Evolutionary conservation across 2,888 invertebrate genomes (phyloP), one percentile per base, ranked within the genome.

Genomic region (Aelia acuminata): DNA sequence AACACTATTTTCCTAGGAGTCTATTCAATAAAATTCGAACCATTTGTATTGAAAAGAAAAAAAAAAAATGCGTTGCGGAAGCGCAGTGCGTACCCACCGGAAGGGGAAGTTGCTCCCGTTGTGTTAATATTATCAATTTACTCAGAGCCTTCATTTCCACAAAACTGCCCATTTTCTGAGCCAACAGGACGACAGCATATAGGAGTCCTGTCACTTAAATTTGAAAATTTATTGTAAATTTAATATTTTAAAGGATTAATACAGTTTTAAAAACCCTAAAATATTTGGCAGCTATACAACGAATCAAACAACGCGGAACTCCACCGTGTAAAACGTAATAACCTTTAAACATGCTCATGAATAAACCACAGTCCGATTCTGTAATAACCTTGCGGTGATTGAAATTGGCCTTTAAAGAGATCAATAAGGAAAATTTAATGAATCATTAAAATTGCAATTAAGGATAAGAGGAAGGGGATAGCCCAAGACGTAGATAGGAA

Each of bases 51-150:
- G n/a, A 10, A 13, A 26, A 5, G 26, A 1, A 3, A 20, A 26
- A 26, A 70, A 70, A 31, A 18, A 70, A 70, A 3, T 70, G 63
- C 63, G 63, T 80, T 22, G 13, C 13, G 0, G n/a, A n/a, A 80
- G 43, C n/a, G n/a, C 1, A 11, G 43, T 47, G 39, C 43, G 80
- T 47, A 13, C 5, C n/a, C 1, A 11, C 11, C 80, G 80, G 80
- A 80, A 80, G 43, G n/a, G 80, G 80, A 80, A 80, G 43, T 15
- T n/a, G 80, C 39, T 20, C 80, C 80, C n/a, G 80, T 80, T 80
- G 80, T 80, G 80, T n/a, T 80, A 80, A 80, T 80, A n/a, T 80
- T 80, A 80, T n/a, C 80, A 43, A 80, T 80, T 47, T 80, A n/a
- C 80, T 43, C 80, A 10, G 8, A n/a, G 43, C 43, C 43, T 80